A percentile compares a stretch with the other conserved stretches of the same genome.
These are phyloP conservation scores for Myiozetetes cayanensis DNA, from an alignment of 2,113 vertebrate species.

Conservation along the genomic window DNA sequence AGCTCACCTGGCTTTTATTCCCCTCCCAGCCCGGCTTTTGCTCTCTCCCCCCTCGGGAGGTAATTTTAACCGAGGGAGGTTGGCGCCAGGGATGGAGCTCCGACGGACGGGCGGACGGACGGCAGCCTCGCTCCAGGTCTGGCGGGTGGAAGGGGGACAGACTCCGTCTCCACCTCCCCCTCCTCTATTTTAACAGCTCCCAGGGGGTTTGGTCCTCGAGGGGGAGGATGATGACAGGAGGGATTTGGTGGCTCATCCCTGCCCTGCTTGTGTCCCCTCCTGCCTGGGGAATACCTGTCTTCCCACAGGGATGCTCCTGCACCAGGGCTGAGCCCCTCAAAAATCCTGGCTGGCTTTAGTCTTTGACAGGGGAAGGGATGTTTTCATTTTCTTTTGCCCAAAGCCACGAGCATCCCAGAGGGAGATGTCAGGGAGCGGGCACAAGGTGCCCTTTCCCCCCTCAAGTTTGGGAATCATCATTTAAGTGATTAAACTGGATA, in stretches of 20 bases:
- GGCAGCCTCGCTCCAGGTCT: neutral
- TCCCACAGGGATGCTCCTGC: neutral
- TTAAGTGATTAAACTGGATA: neutral
- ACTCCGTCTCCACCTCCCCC: neutral
- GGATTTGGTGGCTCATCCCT: neutral
- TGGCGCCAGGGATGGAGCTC: neutral
- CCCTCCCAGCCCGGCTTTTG: conserved; percentile 25
- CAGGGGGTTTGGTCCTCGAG: accelerated
- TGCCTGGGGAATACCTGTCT: accelerated
- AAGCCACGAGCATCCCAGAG: accelerated
- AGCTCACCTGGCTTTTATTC: conserved; percentile 51
- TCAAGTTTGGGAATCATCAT: neutral
- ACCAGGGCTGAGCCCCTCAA: neutral
- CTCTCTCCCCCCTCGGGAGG: neutral
- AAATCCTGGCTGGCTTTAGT: neutral
- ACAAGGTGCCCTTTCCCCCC: neutral
- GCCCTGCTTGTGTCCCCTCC: neutral
- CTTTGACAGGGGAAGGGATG: neutral
- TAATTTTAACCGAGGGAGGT: neutral
- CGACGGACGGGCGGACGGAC: neutral
- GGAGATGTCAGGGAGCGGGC: accelerated
- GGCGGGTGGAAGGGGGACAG: neutral
- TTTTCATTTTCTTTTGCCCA: neutral
- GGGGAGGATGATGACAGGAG: neutral
- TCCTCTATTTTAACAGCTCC: neutral